These are phyloP conservation scores for Accipiter cooperii DNA, from an alignment of 2,113 vertebrate species.

Conservation along the genomic window DNA sequence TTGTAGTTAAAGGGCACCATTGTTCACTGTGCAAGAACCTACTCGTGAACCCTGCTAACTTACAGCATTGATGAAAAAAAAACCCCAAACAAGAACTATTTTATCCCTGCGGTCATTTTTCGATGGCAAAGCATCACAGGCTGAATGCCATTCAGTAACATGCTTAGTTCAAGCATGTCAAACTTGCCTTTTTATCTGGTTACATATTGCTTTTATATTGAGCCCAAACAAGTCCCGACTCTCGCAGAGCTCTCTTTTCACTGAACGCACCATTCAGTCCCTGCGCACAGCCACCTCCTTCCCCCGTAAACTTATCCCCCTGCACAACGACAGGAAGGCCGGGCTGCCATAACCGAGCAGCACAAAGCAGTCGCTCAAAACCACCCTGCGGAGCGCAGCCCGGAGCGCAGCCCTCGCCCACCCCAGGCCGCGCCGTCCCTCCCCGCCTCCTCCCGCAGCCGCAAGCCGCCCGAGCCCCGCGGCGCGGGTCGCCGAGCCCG, in stretches of 20 bases:
- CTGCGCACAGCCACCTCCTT: fast-evolving
- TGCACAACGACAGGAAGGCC: fast-evolving
- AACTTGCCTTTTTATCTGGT: background rate
- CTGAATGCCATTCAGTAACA: fast-evolving
- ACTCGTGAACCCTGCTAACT: fast-evolving
- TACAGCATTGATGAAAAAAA: background rate
- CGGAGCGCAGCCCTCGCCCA: fast-evolving
- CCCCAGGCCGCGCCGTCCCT: too few relatives aligned
- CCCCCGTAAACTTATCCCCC: fast-evolving
- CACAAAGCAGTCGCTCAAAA: fast-evolving
- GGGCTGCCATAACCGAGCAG: fast-evolving
- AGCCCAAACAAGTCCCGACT: fast-evolving
- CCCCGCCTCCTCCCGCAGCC: background rate
- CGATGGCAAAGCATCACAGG: fast-evolving
- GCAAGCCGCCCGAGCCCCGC: too few relatives aligned
- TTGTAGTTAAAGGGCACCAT: fast-evolving
- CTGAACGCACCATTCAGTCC: fast-evolving
- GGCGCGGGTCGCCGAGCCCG: too few relatives aligned
- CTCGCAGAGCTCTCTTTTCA: fast-evolving
- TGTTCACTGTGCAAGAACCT: background rate
- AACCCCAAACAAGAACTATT: fast-evolving
- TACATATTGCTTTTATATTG: fast-evolving
- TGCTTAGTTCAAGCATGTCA: fast-evolving
- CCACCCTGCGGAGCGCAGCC: fast-evolving
- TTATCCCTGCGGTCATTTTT: background rate